Base-by-base conservation (phyloP, 2,797 vertebrate species). In the Poeciliopsis infans region DNA sequence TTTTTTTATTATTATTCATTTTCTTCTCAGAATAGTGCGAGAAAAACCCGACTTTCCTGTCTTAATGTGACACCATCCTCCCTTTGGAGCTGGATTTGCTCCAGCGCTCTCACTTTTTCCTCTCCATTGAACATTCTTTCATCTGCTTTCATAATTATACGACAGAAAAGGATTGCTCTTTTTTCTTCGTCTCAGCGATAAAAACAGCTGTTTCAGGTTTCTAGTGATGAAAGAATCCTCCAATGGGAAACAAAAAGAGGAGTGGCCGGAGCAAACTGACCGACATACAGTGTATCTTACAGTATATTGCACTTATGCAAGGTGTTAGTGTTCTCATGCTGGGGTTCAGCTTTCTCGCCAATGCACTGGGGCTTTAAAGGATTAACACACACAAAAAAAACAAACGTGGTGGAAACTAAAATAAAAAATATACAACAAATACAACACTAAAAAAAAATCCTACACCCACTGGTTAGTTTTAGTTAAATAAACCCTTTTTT, bases 291-390 rank as follows among this genome's bases (percentile, higher is more conserved):
- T 91, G 92, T 92, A 82, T 81, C 74, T 89, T 87, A 94, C 91
- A 94, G 89, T 92, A 85, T 92, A 93, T 94, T 94, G 92, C 90
- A 93, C 92, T 92, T 92, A 84, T 84, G 92, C 89, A 84, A 85
- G 89, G 87, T 92, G 89, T 91, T 92, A 91, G 92, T 89, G 92
- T 92, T 90, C 86, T 92, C 84, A 87, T 84, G 87, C 93, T 71
- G 90, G 89, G 86, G 82, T 87, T 55, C 72, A 83, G 86, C 78
- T 86, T 68, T 88, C 47, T 81, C 72, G 79, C 80, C 74, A 80
- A 91, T 75, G 83, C 80, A 88, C 80, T 7, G 85, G 85, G 89
- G 88, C 81, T 82, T 90, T 69, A 86, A 76, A 76, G 80, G 88
- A 83, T 85, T 74, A 78, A 45, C 16, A 20, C 43, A 28, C 10